Conservation (phyloP, 2,888 invertebrate species). For the Craniophora ligustri region DNA sequence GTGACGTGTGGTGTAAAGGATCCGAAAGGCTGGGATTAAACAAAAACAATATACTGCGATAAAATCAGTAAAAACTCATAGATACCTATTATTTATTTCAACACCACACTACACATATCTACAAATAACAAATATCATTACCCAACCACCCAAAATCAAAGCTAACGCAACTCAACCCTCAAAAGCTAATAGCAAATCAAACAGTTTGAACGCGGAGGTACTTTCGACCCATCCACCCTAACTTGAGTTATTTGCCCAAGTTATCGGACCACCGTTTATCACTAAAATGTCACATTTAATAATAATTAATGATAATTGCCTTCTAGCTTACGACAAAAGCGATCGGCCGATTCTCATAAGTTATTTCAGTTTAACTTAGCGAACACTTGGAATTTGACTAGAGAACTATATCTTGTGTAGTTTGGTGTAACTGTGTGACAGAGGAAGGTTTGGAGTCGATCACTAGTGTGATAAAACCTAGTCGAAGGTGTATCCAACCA, state of each 20-base stretch:
- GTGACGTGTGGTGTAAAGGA: too few species aligned
- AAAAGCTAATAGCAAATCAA: slow-evolving; percentile 69
- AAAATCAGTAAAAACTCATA: neutral
- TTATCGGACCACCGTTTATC: slow-evolving; percentile 87
- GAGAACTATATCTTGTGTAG: slow-evolving; percentile 86
- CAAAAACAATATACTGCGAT: too few species aligned
- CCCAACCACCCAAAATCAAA: slow-evolving; percentile 43
- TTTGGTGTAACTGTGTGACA: slow-evolving; percentile 67
- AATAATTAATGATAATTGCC: slow-evolving; percentile 89
- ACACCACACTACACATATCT: too few species aligned
- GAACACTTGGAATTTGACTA: slow-evolving; percentile 84
- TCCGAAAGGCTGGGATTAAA: too few species aligned
- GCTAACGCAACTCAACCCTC: slow-evolving; percentile 52
- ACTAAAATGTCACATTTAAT: slow-evolving; percentile 86
- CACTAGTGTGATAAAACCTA: neutral
- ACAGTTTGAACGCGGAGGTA: slow-evolving; percentile 64
- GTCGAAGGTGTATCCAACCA: too few species aligned
- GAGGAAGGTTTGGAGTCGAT: slow-evolving; percentile 19
- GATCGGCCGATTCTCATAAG: slow-evolving; percentile 87
- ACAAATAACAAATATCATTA: slow-evolving; percentile 35
- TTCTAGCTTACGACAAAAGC: slow-evolving; percentile 86
- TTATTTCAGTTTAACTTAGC: slow-evolving; percentile 87
- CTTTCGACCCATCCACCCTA: slow-evolving; percentile 59
- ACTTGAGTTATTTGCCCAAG: slow-evolving; percentile 85
- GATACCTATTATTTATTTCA: too few species aligned